A percentile compares a stretch with the other conserved stretches of the same genome.
Evolutionary conservation across 2,888 invertebrate species (phyloP).

Genomic region (Sthenelais limicola): DNA sequence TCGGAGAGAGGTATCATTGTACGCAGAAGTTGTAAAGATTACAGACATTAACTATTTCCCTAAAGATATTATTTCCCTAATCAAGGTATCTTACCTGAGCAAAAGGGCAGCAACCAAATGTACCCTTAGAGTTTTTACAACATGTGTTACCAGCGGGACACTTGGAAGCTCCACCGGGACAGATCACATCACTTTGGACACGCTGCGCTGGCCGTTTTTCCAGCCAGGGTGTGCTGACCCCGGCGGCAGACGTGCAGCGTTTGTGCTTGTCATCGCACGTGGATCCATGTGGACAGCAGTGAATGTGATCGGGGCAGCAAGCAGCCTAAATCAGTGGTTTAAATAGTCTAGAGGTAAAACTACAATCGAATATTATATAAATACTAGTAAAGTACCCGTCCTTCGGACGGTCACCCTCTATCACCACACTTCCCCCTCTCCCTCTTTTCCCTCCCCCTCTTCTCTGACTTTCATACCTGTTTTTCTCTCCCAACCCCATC

Average conservation of each 20-base stretch:
- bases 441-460: too few relatives aligned
- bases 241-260: slow-evolving; percentile 49
- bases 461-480: too few relatives aligned
- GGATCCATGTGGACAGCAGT: slow-evolving; percentile 65
- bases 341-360: not conserved
- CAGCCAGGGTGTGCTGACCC: not conserved
- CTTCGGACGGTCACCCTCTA: too few relatives aligned
- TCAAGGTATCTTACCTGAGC: slow-evolving; percentile 53
- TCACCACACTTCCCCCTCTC: not conserved
- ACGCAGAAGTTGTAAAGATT: too few relatives aligned
- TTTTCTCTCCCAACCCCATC: too few relatives aligned
- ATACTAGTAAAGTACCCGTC: too few relatives aligned
- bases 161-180: slow-evolving; percentile 45
- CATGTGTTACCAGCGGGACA: slow-evolving; percentile 61
- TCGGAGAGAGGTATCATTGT: too few relatives aligned
- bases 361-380: not conserved
- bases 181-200: slow-evolving; percentile 20
- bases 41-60: too few relatives aligned
- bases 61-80: too few relatives aligned
- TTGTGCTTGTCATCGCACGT: slow-evolving; percentile 56
- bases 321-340: slow-evolving; percentile 54
- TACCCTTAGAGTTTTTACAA: slow-evolving; percentile 55
- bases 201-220: not conserved
- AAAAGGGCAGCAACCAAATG: slow-evolving; percentile 67
- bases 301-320: slow-evolving; percentile 64